A percentile compares a stretch with the other conserved stretches of the same genome.
Conservation (phyloP, 2,797 vertebrate species). For the Nyctibius grandis region DNA sequence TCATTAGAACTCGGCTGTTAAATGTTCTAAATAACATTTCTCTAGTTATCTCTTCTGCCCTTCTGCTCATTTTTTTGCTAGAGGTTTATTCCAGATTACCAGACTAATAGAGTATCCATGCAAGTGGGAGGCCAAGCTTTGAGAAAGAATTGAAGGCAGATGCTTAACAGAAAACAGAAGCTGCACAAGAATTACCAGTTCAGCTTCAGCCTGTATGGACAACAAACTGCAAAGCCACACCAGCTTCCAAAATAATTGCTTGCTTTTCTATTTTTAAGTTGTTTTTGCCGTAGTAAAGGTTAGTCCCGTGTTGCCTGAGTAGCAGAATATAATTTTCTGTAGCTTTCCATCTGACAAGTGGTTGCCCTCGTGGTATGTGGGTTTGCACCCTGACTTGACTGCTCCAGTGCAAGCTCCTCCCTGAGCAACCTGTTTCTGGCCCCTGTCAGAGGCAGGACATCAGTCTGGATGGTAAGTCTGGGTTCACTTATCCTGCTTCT, state of each 20-base stretch:
- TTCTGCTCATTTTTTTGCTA: not conserved
- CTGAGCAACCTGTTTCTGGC: not conserved
- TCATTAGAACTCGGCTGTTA: not conserved
- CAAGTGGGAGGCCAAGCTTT: not conserved
- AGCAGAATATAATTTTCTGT: not conserved
- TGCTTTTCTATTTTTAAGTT: not conserved
- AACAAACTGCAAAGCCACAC: not conserved
- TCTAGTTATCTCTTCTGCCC: not conserved
- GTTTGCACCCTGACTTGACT: not conserved
- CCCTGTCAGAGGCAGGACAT: not conserved
- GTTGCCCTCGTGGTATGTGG: rapidly evolving
- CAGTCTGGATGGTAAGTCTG: not conserved
- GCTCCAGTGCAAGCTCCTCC: not conserved
- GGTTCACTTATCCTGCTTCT: not conserved
- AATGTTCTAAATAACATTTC: not conserved
- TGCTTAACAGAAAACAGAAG: not conserved
- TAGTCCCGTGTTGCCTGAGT: not conserved
- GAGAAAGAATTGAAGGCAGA: not conserved
- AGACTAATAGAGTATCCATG: not conserved
- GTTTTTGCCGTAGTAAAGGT: not conserved
- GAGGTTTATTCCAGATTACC: not conserved
- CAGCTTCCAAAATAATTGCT: not conserved
- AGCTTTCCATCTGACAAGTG: not conserved
- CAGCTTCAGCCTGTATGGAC: not conserved
- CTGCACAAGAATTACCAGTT: not conserved